Evolutionary conservation across 2,113 vertebrate species (phyloP).

Genomic region (Ondatra zibethicus): DNA sequence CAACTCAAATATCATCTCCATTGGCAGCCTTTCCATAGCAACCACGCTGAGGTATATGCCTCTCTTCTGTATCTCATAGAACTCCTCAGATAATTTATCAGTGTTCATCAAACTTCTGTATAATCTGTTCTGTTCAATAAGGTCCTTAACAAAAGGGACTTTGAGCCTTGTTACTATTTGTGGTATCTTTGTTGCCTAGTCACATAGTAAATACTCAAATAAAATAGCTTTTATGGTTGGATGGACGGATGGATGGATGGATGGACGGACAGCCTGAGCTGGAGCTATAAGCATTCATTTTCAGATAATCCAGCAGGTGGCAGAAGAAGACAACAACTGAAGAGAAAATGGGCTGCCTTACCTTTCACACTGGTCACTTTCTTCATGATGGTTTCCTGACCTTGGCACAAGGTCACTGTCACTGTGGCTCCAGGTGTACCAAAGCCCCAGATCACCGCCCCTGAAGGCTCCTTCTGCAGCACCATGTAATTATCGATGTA

Average conservation of each 20-base stretch:
- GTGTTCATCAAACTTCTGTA: background rate
- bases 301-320: conserved; percentile 78
- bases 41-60: background rate
- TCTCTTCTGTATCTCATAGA: background rate
- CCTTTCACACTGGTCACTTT: conserved; percentile 80
- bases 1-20: background rate
- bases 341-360: conserved; percentile 62
- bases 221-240: background rate
- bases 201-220: conserved; percentile 1
- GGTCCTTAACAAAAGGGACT: background rate
- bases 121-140: background rate
- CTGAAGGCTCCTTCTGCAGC: conserved; percentile 91
- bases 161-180: background rate
- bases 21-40: background rate
- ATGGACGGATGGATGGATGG: background rate
- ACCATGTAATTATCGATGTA: conserved; percentile 94
- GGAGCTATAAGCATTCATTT: conserved; percentile 3
- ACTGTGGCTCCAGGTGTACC: conserved; percentile 82
- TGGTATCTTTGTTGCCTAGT: background rate
- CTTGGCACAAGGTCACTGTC: conserved; percentile 78
- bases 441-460: conserved; percentile 92
- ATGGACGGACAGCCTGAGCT: background rate
- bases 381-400: conserved; percentile 34
- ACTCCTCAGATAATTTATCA: background rate
- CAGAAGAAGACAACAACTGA: conserved; percentile 74